These are phyloP conservation scores for Quadriops clusia DNA, from an alignment of 2,888 invertebrate species.

Conservation along the genomic window DNA sequence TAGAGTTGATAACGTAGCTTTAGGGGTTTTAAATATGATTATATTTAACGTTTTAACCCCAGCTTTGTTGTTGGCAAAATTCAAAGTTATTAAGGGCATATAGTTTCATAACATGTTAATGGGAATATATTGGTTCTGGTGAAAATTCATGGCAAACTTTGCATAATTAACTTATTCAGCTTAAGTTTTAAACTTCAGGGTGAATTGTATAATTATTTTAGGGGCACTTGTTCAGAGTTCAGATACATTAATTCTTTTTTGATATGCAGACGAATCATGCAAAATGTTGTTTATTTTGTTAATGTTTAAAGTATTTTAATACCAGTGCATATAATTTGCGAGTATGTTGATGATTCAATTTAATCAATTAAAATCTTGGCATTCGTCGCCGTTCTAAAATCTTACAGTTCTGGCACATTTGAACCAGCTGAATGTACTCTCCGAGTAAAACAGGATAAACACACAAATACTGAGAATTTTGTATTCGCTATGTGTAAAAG, in stretches of 20 bases:
- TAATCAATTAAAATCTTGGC: neutral
- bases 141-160: constrained; percentile 11
- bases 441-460: too few relatives aligned
- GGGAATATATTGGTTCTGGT: constrained; percentile 19
- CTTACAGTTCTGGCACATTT: too few relatives aligned
- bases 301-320: too few relatives aligned
- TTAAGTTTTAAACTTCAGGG: constrained; percentile 2
- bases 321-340: neutral
- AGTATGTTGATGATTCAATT: neutral
- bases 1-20: too few relatives aligned
- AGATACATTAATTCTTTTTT: too few relatives aligned
- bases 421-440: too few relatives aligned
- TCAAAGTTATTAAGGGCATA: constrained; percentile 19
- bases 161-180: neutral
- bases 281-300: too few relatives aligned
- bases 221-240: too few relatives aligned
- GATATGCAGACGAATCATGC: too few relatives aligned
- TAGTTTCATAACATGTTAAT: constrained; percentile 21
- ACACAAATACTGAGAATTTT: too few relatives aligned
- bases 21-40: constrained; percentile 18
- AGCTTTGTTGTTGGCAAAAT: constrained; percentile 16
- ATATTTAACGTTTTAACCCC: constrained; percentile 19
- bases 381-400: constrained; percentile 1
- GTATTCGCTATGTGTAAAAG: too few relatives aligned
- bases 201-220: too few relatives aligned